Evolutionary conservation across 1,140 invertebrate genomes (phyloP), one percentile per base, ranked within the genome.

Genomic region (Sesamia nonagrioides): DNA sequence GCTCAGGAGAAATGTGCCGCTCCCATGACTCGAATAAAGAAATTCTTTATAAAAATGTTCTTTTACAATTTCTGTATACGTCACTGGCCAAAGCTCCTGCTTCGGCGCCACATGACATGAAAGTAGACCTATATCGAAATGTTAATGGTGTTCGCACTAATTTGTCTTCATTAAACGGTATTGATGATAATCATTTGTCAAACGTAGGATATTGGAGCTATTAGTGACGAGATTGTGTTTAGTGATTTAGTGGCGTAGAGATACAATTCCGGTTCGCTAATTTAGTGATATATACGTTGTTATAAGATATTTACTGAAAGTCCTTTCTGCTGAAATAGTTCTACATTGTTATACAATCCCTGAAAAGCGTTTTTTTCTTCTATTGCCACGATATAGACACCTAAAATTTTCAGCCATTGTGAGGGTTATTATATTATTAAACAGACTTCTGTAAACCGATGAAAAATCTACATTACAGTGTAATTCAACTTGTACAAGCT

Each of bases 1-100:
- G 89, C 79, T 82, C 86, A 85, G 85, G 86, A 86, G 88, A 85
- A 90, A 90, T 87, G 85, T 78, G 61, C 74, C 73, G 40, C 58
- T 61, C 73, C 56, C 73, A 63, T 75, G 58, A 35, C 73, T 75
- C 33, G 58, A 61, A 63, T 61, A 63, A 63, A 61, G 73, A 73
- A 73, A 61, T 78, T 80, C 83, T 85, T 86, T 84, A 76, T 86
- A 81, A 83, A 86, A 86, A 87, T 85, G 84, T 84, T 79, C 82
- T 84, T 87, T 85, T 86, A 86, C 82, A 84, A 88, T 84, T 83
- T 11, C 81, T 82, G 83, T 52, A 58, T 52, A 58, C 71, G 27
- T 42, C 58, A 17, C 50, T 17, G 35, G 13, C 45, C 15, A 50
- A 50, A n/a, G 45, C 15, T 82, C 71, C 17, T 27, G n/a, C 54